Conservation (phyloP, 2,797 vertebrate genomes). For the Orientallactaga sibirica region DNA sequence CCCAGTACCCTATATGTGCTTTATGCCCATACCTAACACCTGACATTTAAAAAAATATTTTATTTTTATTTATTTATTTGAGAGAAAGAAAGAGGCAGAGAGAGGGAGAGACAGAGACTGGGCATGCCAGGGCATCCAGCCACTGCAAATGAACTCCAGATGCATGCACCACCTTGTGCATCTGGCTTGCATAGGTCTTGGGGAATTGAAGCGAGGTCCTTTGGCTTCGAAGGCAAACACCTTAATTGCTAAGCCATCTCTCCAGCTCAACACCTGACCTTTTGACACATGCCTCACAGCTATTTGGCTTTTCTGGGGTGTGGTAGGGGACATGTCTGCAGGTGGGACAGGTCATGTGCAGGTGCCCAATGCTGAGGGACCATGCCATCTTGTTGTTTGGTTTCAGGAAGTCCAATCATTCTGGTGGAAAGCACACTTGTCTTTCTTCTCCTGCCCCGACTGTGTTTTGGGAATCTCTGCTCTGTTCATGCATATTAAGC, state of each 20-base stretch:
- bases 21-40: not conserved
- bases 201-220: too few relatives aligned
- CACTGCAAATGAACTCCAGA: too few relatives aligned
- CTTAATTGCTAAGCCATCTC: too few relatives aligned
- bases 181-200: too few relatives aligned
- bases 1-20: not conserved
- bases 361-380: not conserved
- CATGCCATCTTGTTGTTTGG: not conserved
- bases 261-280: not conserved
- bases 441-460: not conserved
- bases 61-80: too few relatives aligned
- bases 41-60: too few relatives aligned
- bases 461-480: not conserved
- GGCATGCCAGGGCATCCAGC: too few relatives aligned
- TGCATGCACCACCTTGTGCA: too few relatives aligned
- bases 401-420: not conserved
- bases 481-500: not conserved
- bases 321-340: not conserved
- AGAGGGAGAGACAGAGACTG: too few relatives aligned
- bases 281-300: not conserved
- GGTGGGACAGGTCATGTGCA: not conserved
- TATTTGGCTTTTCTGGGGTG: not conserved
- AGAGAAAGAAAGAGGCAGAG: too few relatives aligned
- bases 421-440: not conserved
- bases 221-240: too few relatives aligned